Evolutionary conservation across 1,140 invertebrate species (phyloP).

Genomic region (Battus philenor): DNA sequence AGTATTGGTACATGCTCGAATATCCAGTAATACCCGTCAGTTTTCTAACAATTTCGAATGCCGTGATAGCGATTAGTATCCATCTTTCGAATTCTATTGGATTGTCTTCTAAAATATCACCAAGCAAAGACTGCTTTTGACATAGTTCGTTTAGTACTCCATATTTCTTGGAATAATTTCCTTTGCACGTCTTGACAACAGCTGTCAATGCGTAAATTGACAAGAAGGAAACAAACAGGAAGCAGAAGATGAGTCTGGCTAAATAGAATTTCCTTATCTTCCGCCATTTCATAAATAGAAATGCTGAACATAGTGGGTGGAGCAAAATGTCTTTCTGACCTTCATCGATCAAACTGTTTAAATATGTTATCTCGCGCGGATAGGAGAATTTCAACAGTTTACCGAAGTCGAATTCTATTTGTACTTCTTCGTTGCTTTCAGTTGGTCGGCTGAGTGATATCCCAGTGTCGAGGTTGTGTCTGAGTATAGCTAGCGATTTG

Average conservation of each 20-base stretch:
- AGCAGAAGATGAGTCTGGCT: constrained; percentile 78
- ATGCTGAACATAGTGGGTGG: constrained; percentile 79
- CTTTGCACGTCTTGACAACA: constrained; percentile 66
- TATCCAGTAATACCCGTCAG: constrained; percentile 78
- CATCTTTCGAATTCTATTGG: constrained; percentile 78
- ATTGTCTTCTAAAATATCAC: constrained; percentile 70
- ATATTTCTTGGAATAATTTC: constrained; percentile 59
- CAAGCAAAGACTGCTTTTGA: constrained; percentile 68
- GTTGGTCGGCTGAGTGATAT: constrained; percentile 75
- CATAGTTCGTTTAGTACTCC: constrained; percentile 69
- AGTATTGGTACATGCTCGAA: constrained; percentile 77
- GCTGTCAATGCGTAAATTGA: constrained; percentile 78
- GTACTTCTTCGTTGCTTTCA: constrained; percentile 77
- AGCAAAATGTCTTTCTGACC: constrained; percentile 79
- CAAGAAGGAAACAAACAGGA: constrained; percentile 78
- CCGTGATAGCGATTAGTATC: constrained; percentile 71
- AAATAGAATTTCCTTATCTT: constrained; percentile 81
- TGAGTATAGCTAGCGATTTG: constrained; percentile 76
- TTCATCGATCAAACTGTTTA: constrained; percentile 79
- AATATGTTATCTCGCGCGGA: constrained; percentile 78
- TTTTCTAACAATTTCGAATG: constrained; percentile 77
- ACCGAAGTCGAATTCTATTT: constrained; percentile 78
- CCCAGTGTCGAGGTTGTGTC: constrained; percentile 76
- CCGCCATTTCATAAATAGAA: constrained; percentile 80
- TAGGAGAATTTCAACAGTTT: constrained; percentile 76